A percentile compares a stretch with the other conserved stretches of the same genome.
Conservation (phyloP, 2,113 vertebrate genomes). For the Tretioscincus oriximinensis region DNA sequence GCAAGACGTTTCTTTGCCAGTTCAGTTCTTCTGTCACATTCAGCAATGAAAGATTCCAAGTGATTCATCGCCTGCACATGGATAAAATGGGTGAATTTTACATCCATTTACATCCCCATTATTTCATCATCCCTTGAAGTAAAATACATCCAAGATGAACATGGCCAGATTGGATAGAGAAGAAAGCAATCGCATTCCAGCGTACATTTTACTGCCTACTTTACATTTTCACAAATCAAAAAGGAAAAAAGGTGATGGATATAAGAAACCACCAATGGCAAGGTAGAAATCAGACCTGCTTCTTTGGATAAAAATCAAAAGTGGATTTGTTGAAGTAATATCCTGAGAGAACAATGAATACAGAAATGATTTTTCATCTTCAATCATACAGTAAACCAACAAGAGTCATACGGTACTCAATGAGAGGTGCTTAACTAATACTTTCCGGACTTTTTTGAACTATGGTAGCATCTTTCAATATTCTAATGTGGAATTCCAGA, state of each 20-base stretch:
- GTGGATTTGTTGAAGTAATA: background rate
- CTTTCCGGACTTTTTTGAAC: too few species aligned
- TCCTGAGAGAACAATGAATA: background rate
- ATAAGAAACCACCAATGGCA: background rate
- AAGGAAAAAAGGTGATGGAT: background rate
- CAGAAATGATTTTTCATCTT: background rate
- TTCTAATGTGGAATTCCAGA: too few species aligned
- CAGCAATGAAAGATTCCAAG: slow-evolving; percentile 95
- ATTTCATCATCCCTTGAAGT: background rate
- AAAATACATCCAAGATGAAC: background rate
- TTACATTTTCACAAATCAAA: background rate
- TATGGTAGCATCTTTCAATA: too few species aligned
- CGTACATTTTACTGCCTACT: background rate
- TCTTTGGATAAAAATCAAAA: background rate
- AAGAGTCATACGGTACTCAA: background rate
- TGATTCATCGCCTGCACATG: slow-evolving; percentile 91
- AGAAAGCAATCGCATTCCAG: background rate
- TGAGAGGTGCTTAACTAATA: too few species aligned
- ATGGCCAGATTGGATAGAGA: background rate
- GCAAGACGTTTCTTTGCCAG: slow-evolving; percentile 96
- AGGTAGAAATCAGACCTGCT: background rate
- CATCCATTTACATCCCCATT: background rate
- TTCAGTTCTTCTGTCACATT: slow-evolving; percentile 96
- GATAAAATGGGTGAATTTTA: slow-evolving; percentile 37
- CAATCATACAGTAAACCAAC: background rate